Base-by-base conservation (phyloP, 1,140 invertebrate genomes). In the Drosophila prosaltans region DNA sequence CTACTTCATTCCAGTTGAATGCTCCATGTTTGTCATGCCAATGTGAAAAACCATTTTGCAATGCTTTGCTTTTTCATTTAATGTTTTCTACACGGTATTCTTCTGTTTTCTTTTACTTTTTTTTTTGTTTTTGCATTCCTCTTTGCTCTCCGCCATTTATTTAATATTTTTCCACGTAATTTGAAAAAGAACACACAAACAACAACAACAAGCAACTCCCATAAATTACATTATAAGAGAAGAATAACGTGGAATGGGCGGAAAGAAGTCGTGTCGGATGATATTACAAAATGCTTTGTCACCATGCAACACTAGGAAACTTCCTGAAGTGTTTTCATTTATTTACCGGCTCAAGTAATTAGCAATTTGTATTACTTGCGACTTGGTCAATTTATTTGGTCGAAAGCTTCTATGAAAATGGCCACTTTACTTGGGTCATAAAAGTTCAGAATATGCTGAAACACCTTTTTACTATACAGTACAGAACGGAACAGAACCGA, bases 361-460 rank as follows among this genome's bases (percentile, higher is more conserved):
- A 88, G 84, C 84, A 89, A 88, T 88, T 86, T 86, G 74, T 86
- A 78, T 72, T 65, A 80, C 74, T 74, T 66, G 65, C 32, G 64
- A 41, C 57, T 39, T 24, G 26, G 54, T 69, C 69, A 71, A 86
- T 86, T 88, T 86, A 72, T 86, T 78, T 69, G 43, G 51, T 9
- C 45, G 68, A 67, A 78, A 78, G 65, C 65, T 67, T 36, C 66
- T 71, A 67, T 66, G 55, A 60, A 85, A 86, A 69, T 32, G 40
- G 6, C 75, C 65, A 59, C 43, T 32, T 62, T 16, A 32, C 39
- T 21, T 28, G 67, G 71, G 65, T 70, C 80, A 71, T 65, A 80
- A 77, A 80, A 77, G 64, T 80, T 66, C 51, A 63, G 36, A 54
- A 48, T 45, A 10, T 63, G 39, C 51, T 61, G 28, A 39, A 73